Evolutionary conservation across 2,797 vertebrate genomes (phyloP).

Genomic region (Crotalus adamanteus): DNA sequence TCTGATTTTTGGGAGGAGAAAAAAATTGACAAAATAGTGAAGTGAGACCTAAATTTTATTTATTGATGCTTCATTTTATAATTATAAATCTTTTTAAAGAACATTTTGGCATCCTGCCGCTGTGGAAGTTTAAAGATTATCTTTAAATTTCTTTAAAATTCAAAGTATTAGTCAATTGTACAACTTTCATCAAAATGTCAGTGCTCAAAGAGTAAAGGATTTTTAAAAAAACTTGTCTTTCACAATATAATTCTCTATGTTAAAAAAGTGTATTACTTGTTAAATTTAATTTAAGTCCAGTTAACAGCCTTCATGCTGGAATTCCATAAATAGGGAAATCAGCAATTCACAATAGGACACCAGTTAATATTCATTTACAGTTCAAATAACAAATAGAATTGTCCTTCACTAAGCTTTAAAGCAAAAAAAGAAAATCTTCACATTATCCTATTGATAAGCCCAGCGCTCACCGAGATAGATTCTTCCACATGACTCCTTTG

Average conservation of each 20-base stretch:
- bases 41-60: not conserved
- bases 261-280: not conserved
- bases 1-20: not conserved
- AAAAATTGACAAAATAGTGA: not conserved
- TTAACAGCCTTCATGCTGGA: not conserved
- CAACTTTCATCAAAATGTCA: constrained; percentile 2
- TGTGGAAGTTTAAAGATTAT: not conserved
- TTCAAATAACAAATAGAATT: constrained; percentile 22
- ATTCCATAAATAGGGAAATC: not conserved
- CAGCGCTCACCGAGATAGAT: not conserved
- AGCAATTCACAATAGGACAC: not conserved
- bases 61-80: not conserved
- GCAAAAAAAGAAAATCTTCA: not conserved
- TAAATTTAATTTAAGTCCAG: constrained; percentile 26
- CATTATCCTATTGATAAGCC: constrained; percentile 11
- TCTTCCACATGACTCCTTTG: not conserved
- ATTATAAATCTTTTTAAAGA: constrained; percentile 11
- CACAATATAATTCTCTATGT: not conserved
- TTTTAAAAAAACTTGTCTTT: not conserved
- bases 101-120: not conserved
- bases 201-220: not conserved
- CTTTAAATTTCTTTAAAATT: not conserved
- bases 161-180: not conserved
- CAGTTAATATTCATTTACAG: not conserved
- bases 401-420: constrained; percentile 14